phyloP scores from a whole-genome alignment of 2,113 vertebrate genomes.

The Caloenas nicobarica region DNA sequence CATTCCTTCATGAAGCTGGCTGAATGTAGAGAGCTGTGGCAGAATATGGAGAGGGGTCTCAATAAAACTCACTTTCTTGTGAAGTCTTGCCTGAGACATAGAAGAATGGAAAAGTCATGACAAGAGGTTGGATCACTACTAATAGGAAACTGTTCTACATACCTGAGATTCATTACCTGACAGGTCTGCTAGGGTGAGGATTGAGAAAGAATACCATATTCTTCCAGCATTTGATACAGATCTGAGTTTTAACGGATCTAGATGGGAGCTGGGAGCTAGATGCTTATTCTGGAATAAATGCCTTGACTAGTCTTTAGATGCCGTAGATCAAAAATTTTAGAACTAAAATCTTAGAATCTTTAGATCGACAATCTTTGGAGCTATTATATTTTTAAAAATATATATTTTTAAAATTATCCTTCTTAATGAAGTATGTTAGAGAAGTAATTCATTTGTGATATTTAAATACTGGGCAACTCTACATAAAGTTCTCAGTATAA shows the following conservation, averaged over 20 bases:
- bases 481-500: not conserved
- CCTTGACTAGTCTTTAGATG: not conserved
- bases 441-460: not conserved
- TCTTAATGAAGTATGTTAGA: not conserved
- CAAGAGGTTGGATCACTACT: not conserved
- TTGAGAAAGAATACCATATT: not conserved
- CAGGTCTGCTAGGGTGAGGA: not conserved
- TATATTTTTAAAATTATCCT: not conserved
- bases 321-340: not conserved
- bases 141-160: not conserved
- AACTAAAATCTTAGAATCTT: not conserved
- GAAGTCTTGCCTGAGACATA: not conserved
- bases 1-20: not conserved
- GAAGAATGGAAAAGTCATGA: not conserved
- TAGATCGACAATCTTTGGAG: no score
- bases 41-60: not conserved
- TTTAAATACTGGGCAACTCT: not conserved
- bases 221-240: not conserved
- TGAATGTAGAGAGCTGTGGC: not conserved
- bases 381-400: no score
- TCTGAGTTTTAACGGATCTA: not conserved
- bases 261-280: not conserved
- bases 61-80: not conserved
- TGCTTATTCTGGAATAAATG: not conserved
- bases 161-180: not conserved